Base-by-base conservation (phyloP, 2,888 invertebrate genomes). In the Deilephila elpenor region DNA sequence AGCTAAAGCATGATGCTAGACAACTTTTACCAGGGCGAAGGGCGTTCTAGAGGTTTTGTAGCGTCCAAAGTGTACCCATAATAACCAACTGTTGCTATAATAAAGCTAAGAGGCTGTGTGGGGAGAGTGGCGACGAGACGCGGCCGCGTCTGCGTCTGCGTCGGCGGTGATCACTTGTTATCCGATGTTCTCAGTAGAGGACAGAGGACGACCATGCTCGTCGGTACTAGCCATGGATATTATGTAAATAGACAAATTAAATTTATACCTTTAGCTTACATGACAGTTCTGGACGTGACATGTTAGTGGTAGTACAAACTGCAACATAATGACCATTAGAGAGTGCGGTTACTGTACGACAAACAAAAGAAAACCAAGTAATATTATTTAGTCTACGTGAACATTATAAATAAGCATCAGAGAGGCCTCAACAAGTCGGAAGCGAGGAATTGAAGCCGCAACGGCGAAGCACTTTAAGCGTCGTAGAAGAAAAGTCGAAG, bases 261-360 rank as follows among this genome's bases (percentile, higher is more conserved):
- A 93, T 87, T 91, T 91, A 93, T 93, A 94, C 94, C 94, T 94
- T 93, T 93, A 94, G 94, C 93, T 93, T 93, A 94, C 94, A 94
- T 93, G 93, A 93, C 94, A 94, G 92, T 93, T 94, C 94, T 93
- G 94, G 93, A 93, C 93, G 94, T 94, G 93, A 94, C 93, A 94
- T 93, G 94, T 94, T 94, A 94, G 94, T 94, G 93, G 94, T 93
- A 93, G 94, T 92, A 94, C 93, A 94, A 93, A 94, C 94, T 94
- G 94, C 94, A 94, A 94, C 94, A 94, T 94, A 94, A 94, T 93
- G 93, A 94, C 94, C 93, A 94, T 94, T 94, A 94, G 93, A 92
- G 87, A 93, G 93, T 94, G 94, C 94, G 91, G 93, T 94, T 94
- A 94, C 94, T 93, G 93, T 93, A 93, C 93, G 93, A 93, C 91